A percentile compares a stretch with the other conserved stretches of the same genome.
Conservation (phyloP, 2,888 invertebrate species). For the Drosophila infuscata region DNA sequence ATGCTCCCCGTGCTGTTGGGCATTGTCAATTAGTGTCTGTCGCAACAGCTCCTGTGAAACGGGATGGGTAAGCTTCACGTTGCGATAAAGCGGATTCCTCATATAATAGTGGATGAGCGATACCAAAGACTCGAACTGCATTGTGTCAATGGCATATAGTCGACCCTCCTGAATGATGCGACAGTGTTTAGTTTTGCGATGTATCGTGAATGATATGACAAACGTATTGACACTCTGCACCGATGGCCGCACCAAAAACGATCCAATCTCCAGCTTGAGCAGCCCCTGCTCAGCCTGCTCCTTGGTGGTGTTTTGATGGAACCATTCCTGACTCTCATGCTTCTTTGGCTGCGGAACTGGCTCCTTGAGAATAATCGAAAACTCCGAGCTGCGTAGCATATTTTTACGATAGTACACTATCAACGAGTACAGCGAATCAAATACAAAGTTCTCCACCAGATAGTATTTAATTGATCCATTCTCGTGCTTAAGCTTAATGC, state of each 20-base stretch:
- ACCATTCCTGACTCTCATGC: slow-evolving; percentile 97
- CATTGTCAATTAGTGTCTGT: slow-evolving; percentile 77
- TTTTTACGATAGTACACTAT: slow-evolving; percentile 95
- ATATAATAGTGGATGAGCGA: slow-evolving; percentile 97
- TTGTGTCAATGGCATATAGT: slow-evolving; percentile 94
- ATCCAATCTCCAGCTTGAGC: slow-evolving; percentile 94
- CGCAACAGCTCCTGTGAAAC: slow-evolving; percentile 91
- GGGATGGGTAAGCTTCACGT: slow-evolving; percentile 93
- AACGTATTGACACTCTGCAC: slow-evolving; percentile 94
- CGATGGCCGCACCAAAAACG: slow-evolving; percentile 96
- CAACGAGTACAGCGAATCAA: slow-evolving; percentile 96
- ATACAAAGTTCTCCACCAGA: slow-evolving; percentile 93
- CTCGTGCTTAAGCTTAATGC: slow-evolving; percentile 95
- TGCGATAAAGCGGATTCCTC: slow-evolving; percentile 95
- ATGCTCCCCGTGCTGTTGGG: slow-evolving; percentile 61
- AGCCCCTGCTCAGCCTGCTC: slow-evolving; percentile 95
- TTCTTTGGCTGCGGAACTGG: slow-evolving; percentile 98
- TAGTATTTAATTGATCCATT: slow-evolving; percentile 95
- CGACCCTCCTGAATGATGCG: slow-evolving; percentile 96
- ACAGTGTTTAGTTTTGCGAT: slow-evolving; percentile 98
- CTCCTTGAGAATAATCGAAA: slow-evolving; percentile 93
- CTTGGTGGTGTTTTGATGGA: slow-evolving; percentile 92
- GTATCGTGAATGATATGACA: slow-evolving; percentile 96
- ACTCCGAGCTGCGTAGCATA: slow-evolving; percentile 95
- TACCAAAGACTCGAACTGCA: slow-evolving; percentile 97